Conservation (phyloP, 2,113 vertebrate genomes). For the Pterocles burchelli region DNA sequence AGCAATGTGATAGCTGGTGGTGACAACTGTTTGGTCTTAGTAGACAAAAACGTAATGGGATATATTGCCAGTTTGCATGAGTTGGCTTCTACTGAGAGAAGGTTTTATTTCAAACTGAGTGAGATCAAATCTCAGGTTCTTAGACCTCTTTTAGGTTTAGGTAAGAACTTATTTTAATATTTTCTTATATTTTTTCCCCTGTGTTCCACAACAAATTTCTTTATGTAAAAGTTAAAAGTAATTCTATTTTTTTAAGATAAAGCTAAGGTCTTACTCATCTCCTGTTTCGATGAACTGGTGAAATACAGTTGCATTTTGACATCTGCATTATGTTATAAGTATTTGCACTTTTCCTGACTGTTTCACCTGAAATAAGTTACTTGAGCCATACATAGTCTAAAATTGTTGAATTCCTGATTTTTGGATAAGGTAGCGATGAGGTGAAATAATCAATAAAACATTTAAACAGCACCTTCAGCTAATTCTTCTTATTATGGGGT, state of each 20-base stretch:
- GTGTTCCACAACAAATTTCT: not conserved
- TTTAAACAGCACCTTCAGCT: not conserved
- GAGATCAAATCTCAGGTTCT: conserved; percentile 88
- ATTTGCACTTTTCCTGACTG: not conserved
- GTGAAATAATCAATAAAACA: not conserved
- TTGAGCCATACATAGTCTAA: not conserved
- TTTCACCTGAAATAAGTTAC: not conserved
- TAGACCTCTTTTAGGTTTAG: conserved; percentile 90
- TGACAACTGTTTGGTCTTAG: conserved; percentile 80
- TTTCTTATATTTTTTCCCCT: not conserved
- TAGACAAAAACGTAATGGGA: conserved; percentile 91
- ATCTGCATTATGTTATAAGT: not conserved
- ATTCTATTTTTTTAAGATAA: not conserved
- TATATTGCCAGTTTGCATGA: conserved; percentile 94
- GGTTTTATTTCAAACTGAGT: conserved; percentile 89
- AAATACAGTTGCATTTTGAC: not conserved
- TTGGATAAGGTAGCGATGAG: not conserved
- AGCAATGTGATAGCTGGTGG: conserved; percentile 89
- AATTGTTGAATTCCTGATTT: not conserved
- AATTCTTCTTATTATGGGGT: not conserved
- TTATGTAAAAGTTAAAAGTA: not conserved
- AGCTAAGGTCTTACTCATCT: not conserved
- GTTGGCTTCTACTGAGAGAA: conserved; percentile 90
- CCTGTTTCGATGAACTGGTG: not conserved
- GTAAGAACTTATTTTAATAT: conserved; percentile 69